Evolutionary conservation across 2,797 vertebrate genomes (phyloP).

Genomic region (Taenioides sp.): DNA sequence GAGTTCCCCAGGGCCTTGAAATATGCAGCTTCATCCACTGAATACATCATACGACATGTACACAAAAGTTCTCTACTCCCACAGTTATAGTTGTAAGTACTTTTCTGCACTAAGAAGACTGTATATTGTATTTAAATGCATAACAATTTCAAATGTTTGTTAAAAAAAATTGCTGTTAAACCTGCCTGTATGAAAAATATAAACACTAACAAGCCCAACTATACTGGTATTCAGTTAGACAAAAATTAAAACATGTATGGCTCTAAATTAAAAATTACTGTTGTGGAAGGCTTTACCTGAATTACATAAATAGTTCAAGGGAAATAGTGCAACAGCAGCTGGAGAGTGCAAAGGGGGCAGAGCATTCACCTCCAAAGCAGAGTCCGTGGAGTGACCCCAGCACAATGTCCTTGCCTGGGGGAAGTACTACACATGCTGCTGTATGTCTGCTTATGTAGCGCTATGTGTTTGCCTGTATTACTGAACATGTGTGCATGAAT

Average conservation of each 20-base stretch:
- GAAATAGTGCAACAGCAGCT: constrained; percentile 16
- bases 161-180: neutral
- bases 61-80: constrained; percentile 49
- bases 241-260: neutral
- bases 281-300: constrained; percentile 11
- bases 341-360: constrained; percentile 28
- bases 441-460: constrained; percentile 24
- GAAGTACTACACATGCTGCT: constrained; percentile 35
- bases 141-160: neutral
- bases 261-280: constrained; percentile 7
- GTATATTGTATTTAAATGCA: neutral
- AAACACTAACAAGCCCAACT: too few relatives aligned
- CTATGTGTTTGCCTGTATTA: constrained; percentile 32
- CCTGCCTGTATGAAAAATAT: too few relatives aligned
- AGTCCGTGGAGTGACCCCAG: constrained; percentile 52
- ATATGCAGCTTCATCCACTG: constrained; percentile 58
- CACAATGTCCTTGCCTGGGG: constrained; percentile 62
- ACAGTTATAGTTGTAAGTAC: too few relatives aligned
- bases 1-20: constrained; percentile 35
- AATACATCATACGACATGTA: constrained; percentile 63
- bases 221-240: neutral
- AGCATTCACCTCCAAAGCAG: constrained; percentile 30
- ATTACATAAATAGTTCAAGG: constrained; percentile 10
- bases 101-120: neutral
- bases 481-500: constrained; percentile 33